Conservation (phyloP, 2,113 vertebrate genomes). For the Ochotona curzoniae region DNA sequence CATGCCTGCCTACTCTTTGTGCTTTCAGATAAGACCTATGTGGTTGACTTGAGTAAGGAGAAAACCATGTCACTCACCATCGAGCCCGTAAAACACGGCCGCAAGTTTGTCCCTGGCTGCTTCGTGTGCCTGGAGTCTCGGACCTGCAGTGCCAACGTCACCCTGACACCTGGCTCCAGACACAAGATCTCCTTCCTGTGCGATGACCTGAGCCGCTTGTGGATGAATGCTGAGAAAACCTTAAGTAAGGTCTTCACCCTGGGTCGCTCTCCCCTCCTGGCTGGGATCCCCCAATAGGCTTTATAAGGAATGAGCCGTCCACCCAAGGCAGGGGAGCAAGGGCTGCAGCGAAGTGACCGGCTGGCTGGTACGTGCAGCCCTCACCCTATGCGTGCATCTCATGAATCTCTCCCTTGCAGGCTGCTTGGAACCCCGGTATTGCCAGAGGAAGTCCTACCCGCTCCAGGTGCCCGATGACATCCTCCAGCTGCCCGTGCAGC, state of each 20-base stretch:
- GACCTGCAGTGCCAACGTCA: constrained; percentile 84
- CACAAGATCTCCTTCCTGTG: constrained; percentile 92
- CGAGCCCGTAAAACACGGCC: constrained; percentile 65
- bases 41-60: constrained; percentile 89
- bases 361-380: accelerated
- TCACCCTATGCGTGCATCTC: background rate
- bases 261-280: background rate
- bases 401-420: constrained; percentile 69
- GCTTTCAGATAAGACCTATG: constrained; percentile 82
- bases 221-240: constrained; percentile 87
- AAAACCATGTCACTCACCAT: constrained; percentile 86
- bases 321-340: background rate
- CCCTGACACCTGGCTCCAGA: constrained; percentile 83
- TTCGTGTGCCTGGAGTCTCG: constrained; percentile 89
- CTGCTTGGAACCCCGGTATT: constrained; percentile 83
- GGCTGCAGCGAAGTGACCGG: background rate
- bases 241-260: constrained; percentile 85
- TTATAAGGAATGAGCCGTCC: background rate
- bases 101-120: constrained; percentile 83
- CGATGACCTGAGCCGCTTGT: constrained; percentile 87
- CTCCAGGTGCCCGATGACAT: constrained; percentile 87
- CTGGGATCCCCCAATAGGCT: background rate
- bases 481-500: constrained; percentile 85
- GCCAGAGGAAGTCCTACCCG: constrained; percentile 71
- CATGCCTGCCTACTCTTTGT: background rate